These are phyloP conservation scores for Leucania comma DNA, from an alignment of 2,888 invertebrate species.

Conservation along the genomic window DNA sequence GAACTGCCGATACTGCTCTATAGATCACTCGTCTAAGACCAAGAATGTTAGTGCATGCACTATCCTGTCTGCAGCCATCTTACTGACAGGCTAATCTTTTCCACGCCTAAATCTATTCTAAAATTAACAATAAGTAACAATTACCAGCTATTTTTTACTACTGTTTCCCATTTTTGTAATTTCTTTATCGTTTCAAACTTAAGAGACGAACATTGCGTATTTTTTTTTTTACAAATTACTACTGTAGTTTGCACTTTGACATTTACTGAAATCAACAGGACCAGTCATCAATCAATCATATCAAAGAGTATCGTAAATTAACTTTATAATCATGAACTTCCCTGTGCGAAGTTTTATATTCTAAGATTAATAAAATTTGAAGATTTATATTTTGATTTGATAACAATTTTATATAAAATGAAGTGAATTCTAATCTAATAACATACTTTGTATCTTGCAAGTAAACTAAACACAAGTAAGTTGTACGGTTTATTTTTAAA, in stretches of 20 bases:
- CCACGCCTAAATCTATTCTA: background rate
- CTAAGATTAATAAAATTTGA: conserved; percentile 3
- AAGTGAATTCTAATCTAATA: conserved; percentile 15
- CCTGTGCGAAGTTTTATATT: conserved; percentile 11
- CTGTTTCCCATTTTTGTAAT: background rate
- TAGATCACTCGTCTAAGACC: background rate
- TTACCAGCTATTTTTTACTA: background rate
- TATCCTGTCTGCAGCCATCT: background rate
- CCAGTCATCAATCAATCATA: conserved; percentile 23
- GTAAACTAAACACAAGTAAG: conserved; percentile 60
- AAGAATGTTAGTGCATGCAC: background rate
- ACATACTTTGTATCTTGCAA: conserved; percentile 57
- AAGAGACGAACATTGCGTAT: too few relatives aligned
- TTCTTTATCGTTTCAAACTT: too few relatives aligned
- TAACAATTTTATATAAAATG: conserved; percentile 60
- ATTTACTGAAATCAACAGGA: background rate
- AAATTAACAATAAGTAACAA: background rate
- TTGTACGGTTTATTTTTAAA: background rate
- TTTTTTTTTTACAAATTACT: too few relatives aligned
- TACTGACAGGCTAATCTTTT: background rate
- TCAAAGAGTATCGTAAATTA: conserved; percentile 32
- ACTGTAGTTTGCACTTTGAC: background rate
- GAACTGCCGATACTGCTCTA: background rate
- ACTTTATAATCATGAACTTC: conserved; percentile 13
- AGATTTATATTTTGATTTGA: conserved; percentile 38